These are phyloP conservation scores for Nyctereutes procyonoides DNA, from an alignment of 2,113 vertebrate species.

Conservation along the genomic window DNA sequence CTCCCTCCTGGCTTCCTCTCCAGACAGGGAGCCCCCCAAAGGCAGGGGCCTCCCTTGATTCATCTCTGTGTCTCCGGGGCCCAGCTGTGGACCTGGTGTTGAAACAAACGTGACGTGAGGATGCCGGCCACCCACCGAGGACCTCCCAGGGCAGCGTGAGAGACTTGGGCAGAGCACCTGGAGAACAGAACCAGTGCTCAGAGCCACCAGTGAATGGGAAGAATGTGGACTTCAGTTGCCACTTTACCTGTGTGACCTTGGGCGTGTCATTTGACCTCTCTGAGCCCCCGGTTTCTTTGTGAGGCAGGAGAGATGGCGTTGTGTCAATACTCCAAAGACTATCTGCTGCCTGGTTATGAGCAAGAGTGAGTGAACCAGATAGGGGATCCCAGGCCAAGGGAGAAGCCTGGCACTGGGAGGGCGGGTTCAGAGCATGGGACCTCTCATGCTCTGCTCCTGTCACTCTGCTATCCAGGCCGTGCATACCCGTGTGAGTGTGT, in stretches of 20 bases:
- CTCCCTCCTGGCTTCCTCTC: not conserved
- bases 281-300: not conserved
- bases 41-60: not conserved
- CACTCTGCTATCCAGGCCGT: not conserved
- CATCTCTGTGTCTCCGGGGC: not conserved
- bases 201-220: not conserved
- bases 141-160: not conserved
- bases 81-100: not conserved
- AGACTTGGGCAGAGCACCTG: not conserved
- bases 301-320: not conserved
- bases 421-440: accelerated
- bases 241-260: not conserved
- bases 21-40: not conserved
- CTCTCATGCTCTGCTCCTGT: not conserved
- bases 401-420: not conserved
- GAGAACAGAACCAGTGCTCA: not conserved
- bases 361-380: not conserved
- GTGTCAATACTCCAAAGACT: not conserved
- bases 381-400: not conserved
- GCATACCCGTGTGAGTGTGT: not conserved
- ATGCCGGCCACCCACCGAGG: not conserved
- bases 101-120: not conserved
- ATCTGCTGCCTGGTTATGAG: not conserved
- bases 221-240: not conserved
- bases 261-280: not conserved